Conservation (phyloP, 2,113 vertebrate species). For the Seriola dumerili region DNA sequence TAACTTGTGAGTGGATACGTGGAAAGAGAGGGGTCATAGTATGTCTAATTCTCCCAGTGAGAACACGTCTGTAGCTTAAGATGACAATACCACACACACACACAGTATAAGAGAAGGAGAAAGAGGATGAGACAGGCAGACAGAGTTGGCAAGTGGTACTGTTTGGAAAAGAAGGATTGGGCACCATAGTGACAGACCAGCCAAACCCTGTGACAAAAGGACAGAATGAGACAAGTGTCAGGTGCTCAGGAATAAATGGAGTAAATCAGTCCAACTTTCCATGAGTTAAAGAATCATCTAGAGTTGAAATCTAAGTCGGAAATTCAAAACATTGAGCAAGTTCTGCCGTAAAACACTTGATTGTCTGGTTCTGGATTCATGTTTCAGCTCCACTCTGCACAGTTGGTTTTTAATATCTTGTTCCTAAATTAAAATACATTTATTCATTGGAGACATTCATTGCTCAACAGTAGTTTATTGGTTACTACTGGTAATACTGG, state of each 20-base stretch:
- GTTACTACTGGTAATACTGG: neutral
- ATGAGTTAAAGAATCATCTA: neutral
- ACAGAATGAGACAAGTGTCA: conserved; percentile 29
- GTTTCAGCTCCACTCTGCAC: neutral
- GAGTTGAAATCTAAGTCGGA: neutral
- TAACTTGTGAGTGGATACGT: conserved; percentile 12
- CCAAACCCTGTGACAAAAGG: conserved; percentile 39
- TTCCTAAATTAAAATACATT: neutral
- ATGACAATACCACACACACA: conserved; percentile 25
- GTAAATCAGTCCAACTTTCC: neutral
- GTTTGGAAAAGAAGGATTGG: conserved; percentile 50
- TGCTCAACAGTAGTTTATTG: neutral
- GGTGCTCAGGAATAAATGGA: neutral
- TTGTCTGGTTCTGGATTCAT: neutral
- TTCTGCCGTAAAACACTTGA: neutral
- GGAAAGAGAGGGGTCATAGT: conserved; percentile 11
- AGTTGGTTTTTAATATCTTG: neutral
- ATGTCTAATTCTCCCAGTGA: conserved; percentile 6
- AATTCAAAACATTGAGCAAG: neutral
- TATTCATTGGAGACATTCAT: neutral
- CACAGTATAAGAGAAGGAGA: neutral
- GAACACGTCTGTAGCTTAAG: conserved; percentile 6
- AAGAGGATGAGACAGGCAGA: neutral
- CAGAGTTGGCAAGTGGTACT: conserved; percentile 17
- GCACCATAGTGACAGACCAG: conserved; percentile 45